A percentile compares a stretch with the other conserved stretches of the same genome.
Evolutionary conservation across 2,888 invertebrate species (phyloP).

Genomic region (Monopis laevigella): DNA sequence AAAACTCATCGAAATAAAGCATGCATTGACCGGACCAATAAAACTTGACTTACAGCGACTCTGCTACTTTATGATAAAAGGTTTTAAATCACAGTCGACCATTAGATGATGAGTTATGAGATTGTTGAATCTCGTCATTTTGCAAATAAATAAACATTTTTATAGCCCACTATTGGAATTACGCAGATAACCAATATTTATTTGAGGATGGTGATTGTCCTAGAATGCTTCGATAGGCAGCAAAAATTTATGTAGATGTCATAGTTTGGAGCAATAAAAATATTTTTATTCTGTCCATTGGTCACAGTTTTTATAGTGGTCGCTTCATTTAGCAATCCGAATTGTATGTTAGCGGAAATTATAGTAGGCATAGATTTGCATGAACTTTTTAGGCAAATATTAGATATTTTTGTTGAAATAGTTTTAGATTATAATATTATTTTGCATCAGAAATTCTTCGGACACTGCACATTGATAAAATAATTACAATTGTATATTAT

Average conservation of each 20-base stretch:
- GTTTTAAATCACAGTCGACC: slow-evolving; percentile 63
- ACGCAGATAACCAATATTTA: slow-evolving; percentile 48
- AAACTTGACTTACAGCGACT: slow-evolving; percentile 61
- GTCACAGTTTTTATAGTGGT: slow-evolving; percentile 49
- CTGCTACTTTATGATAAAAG: slow-evolving; percentile 64
- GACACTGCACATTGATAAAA: neutral
- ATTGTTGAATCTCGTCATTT: slow-evolving; percentile 57
- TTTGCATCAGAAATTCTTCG: neutral
- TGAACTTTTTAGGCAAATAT: slow-evolving; percentile 26
- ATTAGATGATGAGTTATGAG: slow-evolving; percentile 65
- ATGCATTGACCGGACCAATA: slow-evolving; percentile 58
- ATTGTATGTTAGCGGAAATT: slow-evolving; percentile 47
- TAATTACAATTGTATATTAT: neutral
- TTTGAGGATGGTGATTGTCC: slow-evolving; percentile 35
- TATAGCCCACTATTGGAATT: slow-evolving; percentile 58
- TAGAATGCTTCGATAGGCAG: slow-evolving; percentile 30
- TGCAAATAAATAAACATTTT: slow-evolving; percentile 57
- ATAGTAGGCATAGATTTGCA: slow-evolving; percentile 56
- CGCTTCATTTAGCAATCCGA: slow-evolving; percentile 59
- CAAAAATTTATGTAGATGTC: slow-evolving; percentile 40
- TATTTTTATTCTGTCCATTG: slow-evolving; percentile 59
- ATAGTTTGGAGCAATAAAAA: slow-evolving; percentile 51
- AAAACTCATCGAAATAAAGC: slow-evolving; percentile 51
- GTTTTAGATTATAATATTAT: slow-evolving; percentile 1
- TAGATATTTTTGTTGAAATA: slow-evolving; percentile 6